These are phyloP conservation scores for Chondrilla cf. caribensis DNA, from an alignment of 37 sponge, comb jelly and placozoan genomes.

Conservation along the genomic window DNA sequence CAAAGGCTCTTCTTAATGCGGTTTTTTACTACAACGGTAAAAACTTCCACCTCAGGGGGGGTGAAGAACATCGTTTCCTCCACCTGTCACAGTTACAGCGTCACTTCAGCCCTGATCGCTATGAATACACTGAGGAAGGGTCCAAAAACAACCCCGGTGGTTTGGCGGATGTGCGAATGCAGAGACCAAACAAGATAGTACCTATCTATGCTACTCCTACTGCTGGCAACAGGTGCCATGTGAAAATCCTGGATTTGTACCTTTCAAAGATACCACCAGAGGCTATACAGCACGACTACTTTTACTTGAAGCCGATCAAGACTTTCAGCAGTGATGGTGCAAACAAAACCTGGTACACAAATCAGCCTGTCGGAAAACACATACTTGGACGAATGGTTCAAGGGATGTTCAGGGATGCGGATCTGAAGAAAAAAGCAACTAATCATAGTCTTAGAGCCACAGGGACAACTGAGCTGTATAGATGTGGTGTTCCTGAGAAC, in stretches of 20 bases:
- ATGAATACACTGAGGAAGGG: conserved; percentile 12
- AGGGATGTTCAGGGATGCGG: no score
- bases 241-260: conserved; percentile 18
- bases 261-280: conserved; percentile 8
- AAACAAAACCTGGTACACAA: no score
- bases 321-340: no score
- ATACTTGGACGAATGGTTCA: no score
- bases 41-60: conserved; percentile 15
- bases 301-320: conserved; percentile 22
- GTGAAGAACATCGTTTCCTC: conserved; percentile 12
- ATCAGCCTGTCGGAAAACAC: no score
- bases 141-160: conserved; percentile 15
- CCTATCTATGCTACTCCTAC: conserved; percentile 7
- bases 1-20: conserved; percentile 18
- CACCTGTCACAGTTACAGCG: conserved; percentile 9
- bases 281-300: conserved; percentile 7
- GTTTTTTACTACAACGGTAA: conserved; percentile 19
- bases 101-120: background rate
- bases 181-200: conserved; percentile 23
- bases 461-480: no score
- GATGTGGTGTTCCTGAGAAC: no score
- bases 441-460: no score
- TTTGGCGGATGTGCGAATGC: conserved; percentile 22
- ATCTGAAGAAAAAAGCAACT: no score
- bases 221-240: conserved; percentile 26